phyloP scores from a whole-genome alignment of 1,140 invertebrate species.

The Dendrolimus punctatus region DNA sequence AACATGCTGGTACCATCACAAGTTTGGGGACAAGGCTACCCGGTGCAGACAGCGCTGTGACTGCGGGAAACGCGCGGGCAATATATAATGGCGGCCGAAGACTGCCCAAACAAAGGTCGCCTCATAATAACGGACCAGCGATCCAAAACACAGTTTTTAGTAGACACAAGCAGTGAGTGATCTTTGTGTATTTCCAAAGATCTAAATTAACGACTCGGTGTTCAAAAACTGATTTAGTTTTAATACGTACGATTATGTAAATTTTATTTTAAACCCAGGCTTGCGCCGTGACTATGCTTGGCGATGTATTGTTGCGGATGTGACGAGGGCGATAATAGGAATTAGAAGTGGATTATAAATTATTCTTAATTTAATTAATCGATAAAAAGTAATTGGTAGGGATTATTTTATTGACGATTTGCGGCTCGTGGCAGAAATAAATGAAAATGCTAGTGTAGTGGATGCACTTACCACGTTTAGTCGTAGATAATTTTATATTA shows the following conservation, averaged over 20 bases:
- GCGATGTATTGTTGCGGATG: not conserved
- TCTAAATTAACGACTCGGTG: too few relatives aligned
- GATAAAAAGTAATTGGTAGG: too few relatives aligned
- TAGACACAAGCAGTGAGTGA: not conserved
- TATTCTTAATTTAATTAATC: too few relatives aligned
- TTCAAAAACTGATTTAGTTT: not conserved
- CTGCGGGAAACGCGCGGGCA: not conserved
- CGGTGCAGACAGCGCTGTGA: not conserved
- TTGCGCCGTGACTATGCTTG: not conserved
- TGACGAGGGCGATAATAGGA: slow-evolving; percentile 1
- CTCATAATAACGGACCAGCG: not conserved
- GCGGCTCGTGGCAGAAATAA: too few relatives aligned
- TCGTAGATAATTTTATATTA: too few relatives aligned
- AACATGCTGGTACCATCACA: not conserved
- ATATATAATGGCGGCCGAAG: not conserved
- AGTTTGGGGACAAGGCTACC: not conserved
- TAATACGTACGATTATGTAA: not conserved
- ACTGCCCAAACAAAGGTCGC: not conserved
- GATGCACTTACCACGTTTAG: too few relatives aligned
- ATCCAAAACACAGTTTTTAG: not conserved
- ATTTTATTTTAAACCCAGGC: not conserved
- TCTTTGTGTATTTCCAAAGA: not conserved
- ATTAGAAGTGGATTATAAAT: too few relatives aligned
- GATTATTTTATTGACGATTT: too few relatives aligned
- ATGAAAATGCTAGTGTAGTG: too few relatives aligned